Evolutionary conservation across 2,888 invertebrate species (phyloP), one percentile per base, ranked within the genome.

Genomic region (Drosophila falleni): DNA sequence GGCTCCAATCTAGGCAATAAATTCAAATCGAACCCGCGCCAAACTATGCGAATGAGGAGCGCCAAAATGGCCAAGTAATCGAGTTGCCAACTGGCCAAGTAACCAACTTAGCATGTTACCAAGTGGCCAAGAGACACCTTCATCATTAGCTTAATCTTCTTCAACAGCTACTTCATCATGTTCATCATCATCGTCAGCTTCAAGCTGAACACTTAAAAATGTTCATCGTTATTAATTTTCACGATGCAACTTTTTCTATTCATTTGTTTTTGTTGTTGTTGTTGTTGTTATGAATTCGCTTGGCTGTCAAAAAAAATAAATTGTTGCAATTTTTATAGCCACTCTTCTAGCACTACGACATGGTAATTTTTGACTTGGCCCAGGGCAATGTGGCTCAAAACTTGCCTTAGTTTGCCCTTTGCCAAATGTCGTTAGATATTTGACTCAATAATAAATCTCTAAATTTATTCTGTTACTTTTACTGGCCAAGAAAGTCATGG

Each of bases 271-370:
- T 42, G 16, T 35, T 39, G 23, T 58, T 37, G 15, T 33, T 42
- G 31, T 26, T 33, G 8, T 47, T 33, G 5, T 35, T 35, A 13
- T 49, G 41, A 19, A 19, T 49, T 87, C 80, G 80, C 69, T 78
- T 77, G 73, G 73, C 89, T 86, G 90, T 90, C 89, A 84, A 71
- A 77, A 70, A 70, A 72, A 81, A 80, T 84, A 87, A 86, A 90
- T 87, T 78, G 88, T 78, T 73, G 89, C 83, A 78, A 78, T 87
- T 87, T 63, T 80, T 79, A 70, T 75, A 62, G 64, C 37, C 74
- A 69, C 74, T 78, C 74, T 74, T 80, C 62, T 49, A 23, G 58
- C 79, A 46, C 47, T 8, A 35, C 5, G 35, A 64, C 41, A 74
- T 70, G 71, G 63, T 74, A 79, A 77, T 78, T 62, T 65, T 50